Percentiles rank a stretch among this genome's conserved stretches.
These are phyloP conservation scores for Siniperca chuatsi DNA, from an alignment of 2,113 vertebrate species.

Conservation along the genomic window DNA sequence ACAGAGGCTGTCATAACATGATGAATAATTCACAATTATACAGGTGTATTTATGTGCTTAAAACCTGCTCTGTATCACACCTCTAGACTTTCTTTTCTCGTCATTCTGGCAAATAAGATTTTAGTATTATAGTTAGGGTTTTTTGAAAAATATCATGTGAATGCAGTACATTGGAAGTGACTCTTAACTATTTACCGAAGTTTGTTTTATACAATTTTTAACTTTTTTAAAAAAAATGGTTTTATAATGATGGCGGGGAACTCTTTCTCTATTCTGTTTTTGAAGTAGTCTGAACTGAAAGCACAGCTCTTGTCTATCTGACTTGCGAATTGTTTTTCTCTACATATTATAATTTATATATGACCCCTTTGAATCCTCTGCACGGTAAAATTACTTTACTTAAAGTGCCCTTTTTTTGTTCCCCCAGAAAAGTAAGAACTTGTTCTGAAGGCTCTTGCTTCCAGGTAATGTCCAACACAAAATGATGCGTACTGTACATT, in stretches of 20 bases:
- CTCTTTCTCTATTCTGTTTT: not conserved
- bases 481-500: not conserved
- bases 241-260: not conserved
- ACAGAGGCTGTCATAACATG: constrained; percentile 35
- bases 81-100: constrained; percentile 1
- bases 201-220: not conserved
- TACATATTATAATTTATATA: not conserved
- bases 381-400: constrained; percentile 33
- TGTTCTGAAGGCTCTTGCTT: constrained; percentile 82
- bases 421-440: constrained; percentile 85
- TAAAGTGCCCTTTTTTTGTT: constrained; percentile 56
- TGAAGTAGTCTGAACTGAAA: not conserved
- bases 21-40: constrained; percentile 44
- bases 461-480: constrained; percentile 72
- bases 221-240: not conserved
- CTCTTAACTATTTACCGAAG: no score
- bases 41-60: constrained; percentile 36
- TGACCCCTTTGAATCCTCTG: not conserved
- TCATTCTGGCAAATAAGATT: constrained; percentile 35
- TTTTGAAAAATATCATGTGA: constrained; percentile 8
- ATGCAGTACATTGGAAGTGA: not conserved
- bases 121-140: not conserved
- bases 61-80: constrained; percentile 40
- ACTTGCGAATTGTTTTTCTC: not conserved
- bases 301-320: not conserved